Conservation (phyloP, 2,113 vertebrate genomes). For the Nanorana parkeri region DNA sequence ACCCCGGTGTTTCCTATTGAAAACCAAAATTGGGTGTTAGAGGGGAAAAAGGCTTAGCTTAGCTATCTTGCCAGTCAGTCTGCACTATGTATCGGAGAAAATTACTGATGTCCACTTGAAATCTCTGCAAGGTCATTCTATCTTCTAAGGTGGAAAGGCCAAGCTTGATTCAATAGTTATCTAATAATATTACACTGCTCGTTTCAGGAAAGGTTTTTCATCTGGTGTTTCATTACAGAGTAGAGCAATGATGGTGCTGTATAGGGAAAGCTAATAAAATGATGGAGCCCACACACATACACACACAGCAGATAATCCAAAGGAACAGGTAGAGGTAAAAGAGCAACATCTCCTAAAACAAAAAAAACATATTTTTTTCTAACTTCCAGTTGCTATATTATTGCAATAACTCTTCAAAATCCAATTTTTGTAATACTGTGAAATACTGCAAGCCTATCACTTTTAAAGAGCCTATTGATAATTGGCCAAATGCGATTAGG, state of each 20-base stretch:
- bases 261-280: not conserved
- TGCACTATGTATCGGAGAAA: slow-evolving; percentile 43
- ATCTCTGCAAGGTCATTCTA: slow-evolving; percentile 50
- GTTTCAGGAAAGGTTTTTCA: slow-evolving; percentile 5
- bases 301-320: not conserved
- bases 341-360: too few relatives aligned
- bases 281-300: not conserved
- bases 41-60: slow-evolving; percentile 29
- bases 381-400: too few relatives aligned
- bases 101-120: slow-evolving; percentile 36
- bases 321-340: not conserved
- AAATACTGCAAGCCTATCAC: too few relatives aligned
- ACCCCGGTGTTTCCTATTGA: slow-evolving; percentile 23
- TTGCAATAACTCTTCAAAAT: too few relatives aligned
- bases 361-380: too few relatives aligned
- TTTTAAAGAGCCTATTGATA: too few relatives aligned
- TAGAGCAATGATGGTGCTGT: slow-evolving; percentile 9
- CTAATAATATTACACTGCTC: slow-evolving; percentile 33
- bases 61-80: slow-evolving; percentile 1
- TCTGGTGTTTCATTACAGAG: slow-evolving; percentile 13
- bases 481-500: too few relatives aligned
- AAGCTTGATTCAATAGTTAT: slow-evolving; percentile 43
- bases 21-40: slow-evolving; percentile 53
- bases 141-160: slow-evolving; percentile 42
- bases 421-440: too few relatives aligned